Evolutionary conservation across 1,140 invertebrate genomes (phyloP), one percentile per base, ranked within the genome.

Genomic region (Heliconius nattereri): DNA sequence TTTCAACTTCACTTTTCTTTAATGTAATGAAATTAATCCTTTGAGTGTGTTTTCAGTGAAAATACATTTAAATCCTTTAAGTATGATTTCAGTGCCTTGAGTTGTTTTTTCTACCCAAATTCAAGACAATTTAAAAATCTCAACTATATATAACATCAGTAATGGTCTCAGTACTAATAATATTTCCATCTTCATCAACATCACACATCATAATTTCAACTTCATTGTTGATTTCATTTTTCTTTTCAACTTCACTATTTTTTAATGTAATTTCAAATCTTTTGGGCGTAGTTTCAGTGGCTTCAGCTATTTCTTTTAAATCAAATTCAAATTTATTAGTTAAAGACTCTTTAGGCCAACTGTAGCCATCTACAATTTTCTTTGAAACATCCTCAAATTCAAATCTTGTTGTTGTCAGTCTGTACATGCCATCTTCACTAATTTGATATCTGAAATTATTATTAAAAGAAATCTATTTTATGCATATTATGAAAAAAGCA

Each of bases 371-470:
- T 19, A 96, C 94, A 35, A 96, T 95, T 92, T 96, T 96, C 92
- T 96, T 96, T 0, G 95, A 96, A 0, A 96, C 96, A 85, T 98
- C 97, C n/a, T 97, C 86, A 78, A 96, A 97, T 92, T 98, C 97
- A 80, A 97, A 97, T 74, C 97, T 95, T 8, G 97, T 96, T 49
- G 96, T 97, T 89, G 97, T 97, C 7, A 98, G 88, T 76, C 97
- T 94, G 85, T 96, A 97, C 85, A 96, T 96, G 3, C 97, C 97
- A 87, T 97, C 97, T 84, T 97, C 96, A 85, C 97, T 96, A 84
- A 96, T 90, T 79, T 96, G 96, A 86, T 98, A 98, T 26, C 96
- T 96, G 85, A 57, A 91, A 91, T 73, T 29, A n/a, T 83, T 29
- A 52, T 0, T 57, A 32, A 11, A 52, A 75, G 3, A 73, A 7